A percentile compares a stretch with the other conserved stretches of the same genome.
Evolutionary conservation across 2,797 vertebrate genomes (phyloP).

Genomic region (Enteromius anoplus): DNA sequence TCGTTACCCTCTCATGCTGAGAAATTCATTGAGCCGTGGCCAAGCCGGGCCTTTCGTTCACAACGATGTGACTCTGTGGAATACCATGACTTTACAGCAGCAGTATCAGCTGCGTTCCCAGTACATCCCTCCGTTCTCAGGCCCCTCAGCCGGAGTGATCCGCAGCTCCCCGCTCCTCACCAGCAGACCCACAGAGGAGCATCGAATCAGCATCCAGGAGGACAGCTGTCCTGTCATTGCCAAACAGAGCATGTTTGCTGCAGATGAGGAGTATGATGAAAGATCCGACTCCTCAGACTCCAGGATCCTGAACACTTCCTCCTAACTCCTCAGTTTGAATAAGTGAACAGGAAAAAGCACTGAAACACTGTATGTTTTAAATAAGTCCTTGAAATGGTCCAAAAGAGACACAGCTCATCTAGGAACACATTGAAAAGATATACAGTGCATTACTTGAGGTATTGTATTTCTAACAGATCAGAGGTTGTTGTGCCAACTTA

Average conservation of each 20-base stretch:
- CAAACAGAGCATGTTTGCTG: conserved; percentile 88
- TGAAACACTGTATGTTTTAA: conserved; percentile 53
- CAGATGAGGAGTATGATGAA: conserved; percentile 95
- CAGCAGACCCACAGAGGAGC: conserved; percentile 83
- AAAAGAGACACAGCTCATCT: conserved; percentile 27
- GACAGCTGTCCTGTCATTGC: conserved; percentile 85
- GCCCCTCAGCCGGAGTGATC: conserved; percentile 82
- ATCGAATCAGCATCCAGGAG: conserved; percentile 85
- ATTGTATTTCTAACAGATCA: conserved; percentile 53
- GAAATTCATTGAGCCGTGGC: conserved; percentile 90
- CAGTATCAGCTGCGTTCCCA: conserved; percentile 96
- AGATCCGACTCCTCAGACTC: conserved; percentile 95
- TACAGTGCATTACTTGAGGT: conserved; percentile 44
- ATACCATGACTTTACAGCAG: conserved; percentile 96
- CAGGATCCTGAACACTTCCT: conserved; percentile 89
- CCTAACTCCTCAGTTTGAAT: conserved; percentile 68
- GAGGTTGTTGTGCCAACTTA: conserved; percentile 51
- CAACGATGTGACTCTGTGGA: conserved; percentile 95
- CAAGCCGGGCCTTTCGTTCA: conserved; percentile 89
- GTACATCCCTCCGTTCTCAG: conserved; percentile 90
- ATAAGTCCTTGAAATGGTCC: conserved; percentile 37
- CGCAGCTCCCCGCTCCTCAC: conserved; percentile 86
- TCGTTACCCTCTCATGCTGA: conserved; percentile 93
- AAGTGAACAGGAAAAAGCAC: conserved; percentile 45
- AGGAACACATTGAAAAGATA: conserved; percentile 36